Conservation (phyloP, 2,113 vertebrate species). For the Pavo muticus region DNA sequence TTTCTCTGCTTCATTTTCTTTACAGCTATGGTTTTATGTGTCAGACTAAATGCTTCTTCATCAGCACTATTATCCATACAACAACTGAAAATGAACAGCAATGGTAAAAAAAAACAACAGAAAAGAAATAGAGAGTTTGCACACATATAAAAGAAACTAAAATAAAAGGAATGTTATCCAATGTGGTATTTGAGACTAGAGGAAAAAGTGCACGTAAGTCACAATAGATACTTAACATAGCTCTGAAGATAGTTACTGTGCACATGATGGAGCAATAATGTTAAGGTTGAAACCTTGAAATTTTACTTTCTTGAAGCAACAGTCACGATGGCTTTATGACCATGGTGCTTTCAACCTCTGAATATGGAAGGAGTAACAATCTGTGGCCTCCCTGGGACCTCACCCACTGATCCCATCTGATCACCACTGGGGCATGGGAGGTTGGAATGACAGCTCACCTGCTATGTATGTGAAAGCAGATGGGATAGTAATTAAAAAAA, state of each 20-base stretch:
- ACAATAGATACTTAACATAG: background rate
- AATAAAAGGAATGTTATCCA: background rate
- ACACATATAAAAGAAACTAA: background rate
- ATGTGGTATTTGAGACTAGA: background rate
- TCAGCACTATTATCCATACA: conserved; percentile 50
- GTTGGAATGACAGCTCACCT: background rate
- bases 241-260: background rate
- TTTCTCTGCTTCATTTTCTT: conserved; percentile 56
- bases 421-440: background rate
- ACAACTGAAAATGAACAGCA: conserved; percentile 63
- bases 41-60: conserved; percentile 66
- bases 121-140: background rate
- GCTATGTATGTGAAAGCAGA: background rate
- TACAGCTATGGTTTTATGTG: conserved; percentile 56
- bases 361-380: background rate
- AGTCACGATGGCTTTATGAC: background rate
- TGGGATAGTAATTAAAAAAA: background rate
- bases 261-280: rapidly evolving
- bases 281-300: background rate
- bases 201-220: background rate
- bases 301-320: background rate
- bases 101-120: background rate
- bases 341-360: background rate
- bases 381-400: background rate
- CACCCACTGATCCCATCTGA: background rate